Evolutionary conservation across 1,140 invertebrate species (phyloP), one percentile per base, ranked within the genome.

Genomic region (Drosophila pruinosa): DNA sequence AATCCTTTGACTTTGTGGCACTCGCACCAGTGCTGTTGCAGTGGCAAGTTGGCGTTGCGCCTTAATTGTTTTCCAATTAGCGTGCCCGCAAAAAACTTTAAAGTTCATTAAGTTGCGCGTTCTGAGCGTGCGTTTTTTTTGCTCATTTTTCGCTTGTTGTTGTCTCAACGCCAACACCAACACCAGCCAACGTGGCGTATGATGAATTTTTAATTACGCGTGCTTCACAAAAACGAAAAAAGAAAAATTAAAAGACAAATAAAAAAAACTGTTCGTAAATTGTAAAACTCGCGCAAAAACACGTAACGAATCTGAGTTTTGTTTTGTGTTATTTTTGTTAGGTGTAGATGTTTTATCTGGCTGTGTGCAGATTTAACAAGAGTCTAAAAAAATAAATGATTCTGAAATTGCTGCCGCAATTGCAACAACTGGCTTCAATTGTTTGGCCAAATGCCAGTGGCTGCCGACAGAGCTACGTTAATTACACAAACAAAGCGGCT

Each of bases 171-270:
- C 56, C 41, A 61, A 48, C 34, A 10, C 54, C 22, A 58, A 45
- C 38, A 10, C 5, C 39, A 14, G 24, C 71, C 79, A 83, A 85
- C 72, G 58, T 86, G 77, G 81, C 81, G 81, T 85, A 85, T 86
- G 81, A 85, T 85, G 81, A 85, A 86, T 85, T 85, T 86, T 85
- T 85, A 86, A 85, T 85, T 85, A 86, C 81, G 74, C 72, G 56
- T 67, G 78, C 57, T 45, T 24, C 0, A 41, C 34, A 8, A 45
- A 14, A 47, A 17, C 22, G 31, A 67, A 72, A 59, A 43, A 39
- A n/a, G 50, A 28, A 38, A 53, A 53, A 28, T 21, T 5, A 41
- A 24, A 61, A 53, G 54, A 41, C 22, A 34, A 45, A 17, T 28
- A 58, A 22, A 17, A 58, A 36, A 57, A 56, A 72, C 58, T 64